These are phyloP conservation scores for Conger conger DNA, from an alignment of 2,113 vertebrate genomes.

Conservation along the genomic window DNA sequence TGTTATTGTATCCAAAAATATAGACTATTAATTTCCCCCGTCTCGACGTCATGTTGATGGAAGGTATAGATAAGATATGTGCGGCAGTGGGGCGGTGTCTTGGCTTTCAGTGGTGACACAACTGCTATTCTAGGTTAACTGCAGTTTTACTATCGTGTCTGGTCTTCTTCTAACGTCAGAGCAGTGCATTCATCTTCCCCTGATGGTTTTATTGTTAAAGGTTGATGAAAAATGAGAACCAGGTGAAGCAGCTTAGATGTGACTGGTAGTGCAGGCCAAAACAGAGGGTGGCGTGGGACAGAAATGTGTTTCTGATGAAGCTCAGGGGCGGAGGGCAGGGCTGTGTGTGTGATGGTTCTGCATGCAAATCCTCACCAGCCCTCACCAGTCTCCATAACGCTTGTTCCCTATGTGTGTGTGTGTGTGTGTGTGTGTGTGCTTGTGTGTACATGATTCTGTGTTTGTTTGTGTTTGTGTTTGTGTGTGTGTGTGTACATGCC, in stretches of 20 bases:
- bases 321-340: too few species aligned
- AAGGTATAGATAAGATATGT: neutral
- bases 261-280: neutral
- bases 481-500: neutral
- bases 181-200: neutral
- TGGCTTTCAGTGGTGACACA: neutral
- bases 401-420: neutral
- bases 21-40: neutral
- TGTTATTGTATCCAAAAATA: neutral
- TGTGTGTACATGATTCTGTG: neutral
- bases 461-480: constrained; percentile 8
- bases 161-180: neutral
- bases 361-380: neutral
- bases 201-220: neutral
- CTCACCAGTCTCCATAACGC: neutral
- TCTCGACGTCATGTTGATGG: neutral
- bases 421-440: constrained; percentile 55
- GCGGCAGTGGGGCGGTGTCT: neutral
- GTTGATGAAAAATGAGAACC: neutral
- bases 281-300: neutral
- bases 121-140: neutral
- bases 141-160: neutral
- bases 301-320: constrained; percentile 27
- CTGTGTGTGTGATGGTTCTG: neutral
- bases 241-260: neutral